A percentile compares a stretch with the other conserved stretches of the same genome.
Conservation (phyloP, 2,113 vertebrate species). For the Eclectus roratus region DNA sequence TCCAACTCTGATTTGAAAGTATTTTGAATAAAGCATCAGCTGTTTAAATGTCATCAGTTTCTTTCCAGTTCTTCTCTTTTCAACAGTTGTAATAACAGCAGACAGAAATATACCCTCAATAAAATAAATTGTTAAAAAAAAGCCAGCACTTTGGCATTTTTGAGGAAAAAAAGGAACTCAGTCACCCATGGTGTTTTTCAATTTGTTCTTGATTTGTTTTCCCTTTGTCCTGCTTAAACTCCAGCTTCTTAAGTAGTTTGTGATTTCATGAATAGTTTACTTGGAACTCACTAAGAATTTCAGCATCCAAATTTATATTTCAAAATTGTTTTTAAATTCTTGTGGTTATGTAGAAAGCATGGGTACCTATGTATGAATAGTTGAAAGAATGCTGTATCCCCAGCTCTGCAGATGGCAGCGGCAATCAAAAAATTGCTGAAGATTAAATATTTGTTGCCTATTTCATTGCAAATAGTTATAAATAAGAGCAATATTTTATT, state of each 20-base stretch:
- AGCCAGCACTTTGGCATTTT: fast-evolving
- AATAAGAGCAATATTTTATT: background rate
- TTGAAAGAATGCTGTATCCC: background rate
- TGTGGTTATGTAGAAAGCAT: background rate
- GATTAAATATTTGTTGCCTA: background rate
- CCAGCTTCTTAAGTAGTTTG: background rate
- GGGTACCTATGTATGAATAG: background rate
- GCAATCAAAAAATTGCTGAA: background rate
- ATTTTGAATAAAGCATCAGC: background rate
- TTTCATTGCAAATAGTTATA: background rate
- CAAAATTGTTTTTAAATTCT: background rate
- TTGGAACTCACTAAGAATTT: background rate
- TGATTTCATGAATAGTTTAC: background rate
- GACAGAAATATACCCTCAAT: background rate
- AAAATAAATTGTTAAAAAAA: background rate
- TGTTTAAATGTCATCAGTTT: background rate
- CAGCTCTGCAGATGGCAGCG: background rate
- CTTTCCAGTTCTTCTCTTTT: background rate
- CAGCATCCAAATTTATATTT: background rate
- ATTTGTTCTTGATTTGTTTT: background rate
- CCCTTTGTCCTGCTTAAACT: background rate
- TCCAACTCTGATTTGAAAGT: background rate
- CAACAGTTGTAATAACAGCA: background rate
- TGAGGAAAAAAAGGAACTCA: background rate
- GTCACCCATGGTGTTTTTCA: background rate